Evolutionary conservation across 2,888 invertebrate genomes (phyloP).

Genomic region (Parnassius orleans): DNA sequence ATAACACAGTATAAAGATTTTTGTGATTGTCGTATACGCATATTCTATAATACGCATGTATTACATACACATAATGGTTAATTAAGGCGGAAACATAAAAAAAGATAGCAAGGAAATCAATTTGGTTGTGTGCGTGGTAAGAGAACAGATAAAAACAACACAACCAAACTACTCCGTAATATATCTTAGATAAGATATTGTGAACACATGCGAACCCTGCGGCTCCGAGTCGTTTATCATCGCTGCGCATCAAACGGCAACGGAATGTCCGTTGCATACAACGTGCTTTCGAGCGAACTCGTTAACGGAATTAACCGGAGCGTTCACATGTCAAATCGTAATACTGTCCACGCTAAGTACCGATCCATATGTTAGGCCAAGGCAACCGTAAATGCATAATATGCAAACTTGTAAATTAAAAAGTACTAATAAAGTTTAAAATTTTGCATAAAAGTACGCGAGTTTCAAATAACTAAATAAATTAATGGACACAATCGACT

Average conservation of each 20-base stretch:
- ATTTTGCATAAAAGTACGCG: background rate
- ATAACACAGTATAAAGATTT: no score
- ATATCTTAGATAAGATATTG: constrained; percentile 10
- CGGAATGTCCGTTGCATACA: constrained; percentile 12
- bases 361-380: constrained; percentile 5
- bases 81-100: no score
- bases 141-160: background rate
- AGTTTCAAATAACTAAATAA: no score
- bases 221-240: constrained; percentile 17
- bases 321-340: constrained; percentile 23
- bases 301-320: constrained; percentile 37
- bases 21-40: no score
- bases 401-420: no score
- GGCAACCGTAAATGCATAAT: background rate
- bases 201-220: constrained; percentile 11
- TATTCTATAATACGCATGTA: no score
- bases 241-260: constrained; percentile 13
- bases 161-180: constrained; percentile 4
- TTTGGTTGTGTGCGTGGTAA: no score
- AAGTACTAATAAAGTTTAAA: background rate
- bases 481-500: no score
- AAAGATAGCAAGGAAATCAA: no score
- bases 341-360: constrained; percentile 13
- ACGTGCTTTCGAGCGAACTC: constrained; percentile 29
- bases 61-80: no score